phyloP scores from a whole-genome alignment of 1,140 invertebrate genomes.

The Planococcus citri region DNA sequence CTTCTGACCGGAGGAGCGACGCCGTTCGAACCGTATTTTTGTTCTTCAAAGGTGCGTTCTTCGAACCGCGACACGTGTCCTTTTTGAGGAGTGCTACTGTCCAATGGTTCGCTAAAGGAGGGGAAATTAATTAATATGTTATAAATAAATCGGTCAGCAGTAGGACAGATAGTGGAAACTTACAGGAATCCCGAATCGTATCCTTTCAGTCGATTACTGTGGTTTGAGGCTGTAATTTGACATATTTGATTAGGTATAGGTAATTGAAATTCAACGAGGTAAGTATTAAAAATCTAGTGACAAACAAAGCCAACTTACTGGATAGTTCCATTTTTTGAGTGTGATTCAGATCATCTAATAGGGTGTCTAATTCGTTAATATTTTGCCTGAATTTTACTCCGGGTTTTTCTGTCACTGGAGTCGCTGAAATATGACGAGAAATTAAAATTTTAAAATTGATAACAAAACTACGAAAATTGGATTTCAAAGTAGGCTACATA shows the following conservation, averaged over 20 bases:
- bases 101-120: neutral
- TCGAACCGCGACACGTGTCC: constrained; percentile 28
- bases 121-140: neutral
- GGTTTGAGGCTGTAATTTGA: neutral
- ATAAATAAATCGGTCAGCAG: neutral
- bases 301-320: neutral
- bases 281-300: neutral
- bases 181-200: constrained; percentile 28
- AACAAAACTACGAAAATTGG: too few relatives aligned
- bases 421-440: neutral
- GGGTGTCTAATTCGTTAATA: constrained; percentile 31
- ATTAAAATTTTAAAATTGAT: neutral
- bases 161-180: constrained; percentile 21
- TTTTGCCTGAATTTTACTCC: constrained; percentile 26
- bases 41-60: constrained; percentile 24
- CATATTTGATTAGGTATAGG: neutral
- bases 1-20: neutral
- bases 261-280: too few relatives aligned
- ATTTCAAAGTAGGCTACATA: neutral
- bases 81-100: constrained; percentile 22
- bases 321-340: constrained; percentile 31
- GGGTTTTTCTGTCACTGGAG: constrained; percentile 12
- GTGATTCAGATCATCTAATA: constrained; percentile 31
- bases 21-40: constrained; percentile 23
- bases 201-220: neutral